Base-by-base conservation (phyloP, 2,888 invertebrate genomes). In the Xanthorhoe spadicearia region DNA sequence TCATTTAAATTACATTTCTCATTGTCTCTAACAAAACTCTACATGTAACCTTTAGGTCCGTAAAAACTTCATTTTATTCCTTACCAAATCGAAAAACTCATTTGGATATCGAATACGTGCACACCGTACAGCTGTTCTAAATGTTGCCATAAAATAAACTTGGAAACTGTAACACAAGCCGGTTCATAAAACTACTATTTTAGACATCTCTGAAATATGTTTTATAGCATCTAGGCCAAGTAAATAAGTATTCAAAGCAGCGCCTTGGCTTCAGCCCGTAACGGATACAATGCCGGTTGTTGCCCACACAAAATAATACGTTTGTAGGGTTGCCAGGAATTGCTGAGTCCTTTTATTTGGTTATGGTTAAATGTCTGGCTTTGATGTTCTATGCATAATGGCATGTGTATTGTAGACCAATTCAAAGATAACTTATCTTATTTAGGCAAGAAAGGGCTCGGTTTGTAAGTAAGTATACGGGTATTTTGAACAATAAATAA, bases 161-260 rank as follows among this genome's bases (percentile, higher is more conserved):
- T 15, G 2, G 17, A 48, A 17, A 17, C 7, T 15, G 48, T 13
- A 48, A 17, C 48, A 48, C 17, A 48, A 17, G 32, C 32, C 17
- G 48, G 13, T 48, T 48, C 48, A 48, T 48, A 48, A 48, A 48
- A 48, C 48, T 13, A 5, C 43, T 48, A 48, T 48, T 48, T 48
- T 15, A 48, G 48, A 48, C 17, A 43, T 52, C 52, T 55, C 15
- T 54, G 10, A 54, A 19, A 49, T 19, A 54, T 56, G 43, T 43
- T 50, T 50, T 50, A 32, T 57, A 63, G 53, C 35, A 53, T 54
- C 49, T 35, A 49, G 64, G 58, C 49, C 54, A 59, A 54, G 35
- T 48, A 48, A 19, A 64, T 57, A 64, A 54, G 54, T 64, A 64
- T 64, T 64, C 64, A 64, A 58, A 64, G 17, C 58, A 59, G 54